These are phyloP conservation scores for Pagetopsis macropterus DNA, from an alignment of 2,797 vertebrate species.

Conservation along the genomic window DNA sequence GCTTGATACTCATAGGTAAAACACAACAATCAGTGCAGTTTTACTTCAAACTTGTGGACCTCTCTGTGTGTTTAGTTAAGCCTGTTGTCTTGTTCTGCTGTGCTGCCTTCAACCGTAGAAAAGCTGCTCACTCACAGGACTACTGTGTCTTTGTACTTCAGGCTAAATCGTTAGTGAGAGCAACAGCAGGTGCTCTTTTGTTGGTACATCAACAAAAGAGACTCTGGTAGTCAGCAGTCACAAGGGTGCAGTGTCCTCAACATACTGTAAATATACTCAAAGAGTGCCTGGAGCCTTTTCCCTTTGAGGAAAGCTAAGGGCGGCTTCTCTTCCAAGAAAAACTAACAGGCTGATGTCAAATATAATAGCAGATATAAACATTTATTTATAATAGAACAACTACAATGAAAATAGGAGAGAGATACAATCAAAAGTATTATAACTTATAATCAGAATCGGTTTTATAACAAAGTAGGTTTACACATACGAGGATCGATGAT, in stretches of 20 bases:
- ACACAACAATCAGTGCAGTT: background rate
- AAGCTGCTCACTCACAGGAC: conserved; percentile 5
- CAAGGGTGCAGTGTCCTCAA: conserved; percentile 19
- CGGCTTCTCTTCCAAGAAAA: background rate
- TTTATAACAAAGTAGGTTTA: too few species aligned
- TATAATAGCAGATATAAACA: too few species aligned
- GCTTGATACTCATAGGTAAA: background rate
- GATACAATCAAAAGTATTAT: too few species aligned
- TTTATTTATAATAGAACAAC: too few species aligned
- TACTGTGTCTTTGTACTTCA: conserved; percentile 21
- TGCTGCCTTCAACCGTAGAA: conserved; percentile 1
- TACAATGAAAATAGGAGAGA: too few species aligned
- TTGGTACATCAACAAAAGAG: conserved; percentile 48
- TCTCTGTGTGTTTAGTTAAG: conserved; percentile 8
- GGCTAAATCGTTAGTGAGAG: conserved; percentile 11
- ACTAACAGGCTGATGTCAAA: conserved; percentile 1
- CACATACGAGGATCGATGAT: too few species aligned
- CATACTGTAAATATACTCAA: conserved; percentile 13
- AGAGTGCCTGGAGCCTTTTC: background rate
- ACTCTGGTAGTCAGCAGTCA: conserved; percentile 12
- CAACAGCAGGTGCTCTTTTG: conserved; percentile 40
- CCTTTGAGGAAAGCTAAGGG: conserved; percentile 4
- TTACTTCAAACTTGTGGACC: background rate
- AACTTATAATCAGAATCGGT: too few species aligned
- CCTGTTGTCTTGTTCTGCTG: background rate